Evolutionary conservation across 23 tunicate genomes (phyloP), one percentile per base, ranked within the genome.

Genomic region (Styela clava): DNA sequence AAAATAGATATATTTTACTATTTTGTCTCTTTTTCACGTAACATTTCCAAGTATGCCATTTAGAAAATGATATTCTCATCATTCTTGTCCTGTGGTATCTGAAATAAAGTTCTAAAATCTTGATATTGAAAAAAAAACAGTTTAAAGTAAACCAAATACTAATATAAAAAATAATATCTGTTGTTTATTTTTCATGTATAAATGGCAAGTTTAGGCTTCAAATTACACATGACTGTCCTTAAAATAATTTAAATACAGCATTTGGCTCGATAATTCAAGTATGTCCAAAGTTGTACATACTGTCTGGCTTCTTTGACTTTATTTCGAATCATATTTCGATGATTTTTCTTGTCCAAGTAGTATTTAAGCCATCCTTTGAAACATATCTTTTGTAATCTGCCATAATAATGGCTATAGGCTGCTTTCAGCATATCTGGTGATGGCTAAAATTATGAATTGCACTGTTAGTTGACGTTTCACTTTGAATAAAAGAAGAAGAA

Each of bases 21-120:
- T 68, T 63, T 74, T 93, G 98, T 62, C 93, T 81, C 24, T 74
- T 35, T 31, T 68, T 74, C 5, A 93, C 98, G 81, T 64, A 93
- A 62, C 52, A 82, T 81, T 93, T 93, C 98, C 98, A 93, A 3
- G 26, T 64, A 24, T 61, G 68, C 98, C 98, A 93, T 31, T 78
- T 85, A 35, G 34, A 28, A 1, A 93, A 67, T 34, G 73, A 32
- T 18, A 74, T 69, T 84, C 86, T 61, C 89, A 93, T 87, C 37
- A 37, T 81, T 69, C 87, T 69, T 25, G 79, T 83, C 24, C 87
- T 74, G 65, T 87, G 79, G 70, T 93, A 93, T 27, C 98, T 93
- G 77, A 1, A 83, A 79, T 21, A 35, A 65, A 78, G 16, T n/a
- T n/a, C n/a, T n/a, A n/a, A n/a, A n/a, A n/a, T n/a, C n/a, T n/a